phyloP scores from a whole-genome alignment of 2,797 vertebrate genomes.

The Liparis tanakae region DNA sequence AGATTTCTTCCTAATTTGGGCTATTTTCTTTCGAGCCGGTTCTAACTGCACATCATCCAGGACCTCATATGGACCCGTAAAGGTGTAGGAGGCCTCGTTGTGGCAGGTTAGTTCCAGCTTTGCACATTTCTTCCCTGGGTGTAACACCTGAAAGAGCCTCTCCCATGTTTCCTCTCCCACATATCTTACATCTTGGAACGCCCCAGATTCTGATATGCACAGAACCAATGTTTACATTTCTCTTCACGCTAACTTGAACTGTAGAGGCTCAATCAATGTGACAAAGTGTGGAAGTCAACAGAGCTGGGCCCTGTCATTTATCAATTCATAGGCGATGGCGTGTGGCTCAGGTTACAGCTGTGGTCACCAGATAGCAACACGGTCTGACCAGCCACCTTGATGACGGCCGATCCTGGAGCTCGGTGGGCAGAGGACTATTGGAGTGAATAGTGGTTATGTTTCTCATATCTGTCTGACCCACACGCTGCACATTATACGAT shows the following conservation, averaged over 20 bases:
- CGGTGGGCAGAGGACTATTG: not conserved
- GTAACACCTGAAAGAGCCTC: constrained; percentile 6
- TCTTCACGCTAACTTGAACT: constrained; percentile 14
- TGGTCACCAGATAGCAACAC: not conserved
- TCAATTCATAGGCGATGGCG: not conserved
- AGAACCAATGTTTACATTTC: constrained; percentile 25
- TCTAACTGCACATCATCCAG: not conserved
- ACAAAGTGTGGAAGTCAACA: not conserved
- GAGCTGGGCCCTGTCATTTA: not conserved
- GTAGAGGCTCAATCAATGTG: constrained; percentile 2
- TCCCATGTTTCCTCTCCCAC: constrained; percentile 15
- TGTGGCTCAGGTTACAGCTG: not conserved
- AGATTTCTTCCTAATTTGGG: not conserved
- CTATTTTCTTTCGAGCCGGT: not conserved
- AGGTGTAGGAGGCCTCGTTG: not conserved
- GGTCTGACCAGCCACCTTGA: not conserved
- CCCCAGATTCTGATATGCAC: constrained; percentile 15
- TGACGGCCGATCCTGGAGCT: not conserved
- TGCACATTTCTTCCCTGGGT: constrained; percentile 5
- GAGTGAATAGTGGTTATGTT: not conserved
- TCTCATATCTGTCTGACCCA: not conserved
- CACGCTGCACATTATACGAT: not conserved
- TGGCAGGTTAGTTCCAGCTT: not conserved
- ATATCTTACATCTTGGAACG: constrained; percentile 7
- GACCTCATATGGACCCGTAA: not conserved